These are phyloP conservation scores for Apodemus sylvaticus DNA, from an alignment of 2,113 vertebrate species.

Conservation along the genomic window DNA sequence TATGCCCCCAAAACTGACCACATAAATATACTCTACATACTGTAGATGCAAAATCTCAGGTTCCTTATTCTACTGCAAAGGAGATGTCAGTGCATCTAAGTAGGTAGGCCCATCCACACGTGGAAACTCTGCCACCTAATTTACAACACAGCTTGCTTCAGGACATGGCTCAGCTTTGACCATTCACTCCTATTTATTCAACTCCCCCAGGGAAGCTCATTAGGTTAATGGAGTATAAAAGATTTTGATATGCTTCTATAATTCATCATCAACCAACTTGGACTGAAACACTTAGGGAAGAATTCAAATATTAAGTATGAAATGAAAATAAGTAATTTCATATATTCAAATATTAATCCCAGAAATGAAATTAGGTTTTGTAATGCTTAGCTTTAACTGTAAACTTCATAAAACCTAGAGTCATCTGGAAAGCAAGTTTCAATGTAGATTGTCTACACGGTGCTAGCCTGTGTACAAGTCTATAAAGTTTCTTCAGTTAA, in stretches of 20 bases:
- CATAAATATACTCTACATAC: background rate
- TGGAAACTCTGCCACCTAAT: background rate
- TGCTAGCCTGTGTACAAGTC: too few relatives aligned
- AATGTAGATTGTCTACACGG: background rate
- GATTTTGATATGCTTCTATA: background rate
- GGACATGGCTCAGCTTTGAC: background rate
- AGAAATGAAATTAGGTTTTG: background rate
- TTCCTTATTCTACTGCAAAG: background rate
- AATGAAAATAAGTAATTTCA: background rate
- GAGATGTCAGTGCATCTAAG: slow-evolving; percentile 4
- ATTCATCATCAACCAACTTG: background rate
- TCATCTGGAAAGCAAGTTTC: background rate
- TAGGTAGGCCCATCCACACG: background rate
- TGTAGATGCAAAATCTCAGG: slow-evolving; percentile 29
- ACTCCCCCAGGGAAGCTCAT: background rate
- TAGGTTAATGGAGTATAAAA: background rate
- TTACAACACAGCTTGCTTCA: background rate
- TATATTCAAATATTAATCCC: background rate
- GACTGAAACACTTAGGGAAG: background rate
- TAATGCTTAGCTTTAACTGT: background rate
- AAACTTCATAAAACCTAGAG: background rate
- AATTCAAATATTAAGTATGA: background rate
- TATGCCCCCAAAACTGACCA: background rate
- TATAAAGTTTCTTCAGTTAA: background rate
- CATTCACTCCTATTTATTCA: background rate